These are phyloP conservation scores for Cantharis nigra DNA, from an alignment of 2,888 invertebrate genomes.

Conservation along the genomic window DNA sequence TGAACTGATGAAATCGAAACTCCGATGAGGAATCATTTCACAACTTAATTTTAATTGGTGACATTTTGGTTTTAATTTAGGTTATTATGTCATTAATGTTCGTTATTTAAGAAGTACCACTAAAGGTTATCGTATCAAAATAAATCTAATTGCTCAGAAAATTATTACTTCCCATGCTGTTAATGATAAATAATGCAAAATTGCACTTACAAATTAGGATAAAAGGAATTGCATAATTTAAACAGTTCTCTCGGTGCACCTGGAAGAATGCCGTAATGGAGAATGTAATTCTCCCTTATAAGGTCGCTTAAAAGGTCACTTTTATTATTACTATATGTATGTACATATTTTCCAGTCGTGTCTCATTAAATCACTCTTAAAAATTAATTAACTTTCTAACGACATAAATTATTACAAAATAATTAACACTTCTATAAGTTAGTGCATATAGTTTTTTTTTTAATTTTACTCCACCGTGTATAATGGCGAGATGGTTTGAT, in stretches of 20 bases:
- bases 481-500: not conserved
- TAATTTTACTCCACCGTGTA: not conserved
- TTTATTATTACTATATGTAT: not conserved
- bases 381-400: not conserved
- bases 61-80: not conserved
- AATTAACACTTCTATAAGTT: not conserved
- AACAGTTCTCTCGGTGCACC: constrained; percentile 5
- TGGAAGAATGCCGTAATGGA: constrained; percentile 11
- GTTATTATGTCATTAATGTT: not conserved
- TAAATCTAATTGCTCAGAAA: not conserved
- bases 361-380: not conserved
- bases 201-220: not conserved
- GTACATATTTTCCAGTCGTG: not conserved
- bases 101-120: not conserved
- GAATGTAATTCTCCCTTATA: constrained; percentile 20
- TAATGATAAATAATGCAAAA: not conserved
- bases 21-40: not conserved
- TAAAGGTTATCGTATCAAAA: not conserved
- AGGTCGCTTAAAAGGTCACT: constrained; percentile 16
- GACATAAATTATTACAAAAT: not conserved
- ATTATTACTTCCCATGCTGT: not conserved
- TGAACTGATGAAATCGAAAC: not conserved
- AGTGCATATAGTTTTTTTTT: not conserved
- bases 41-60: not conserved
- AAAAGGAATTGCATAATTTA: constrained; percentile 1